Percentiles rank a stretch among this genome's conserved stretches.
Evolutionary conservation across 2,113 vertebrate species (phyloP).

Genomic region (Hippopotamus amphibius): DNA sequence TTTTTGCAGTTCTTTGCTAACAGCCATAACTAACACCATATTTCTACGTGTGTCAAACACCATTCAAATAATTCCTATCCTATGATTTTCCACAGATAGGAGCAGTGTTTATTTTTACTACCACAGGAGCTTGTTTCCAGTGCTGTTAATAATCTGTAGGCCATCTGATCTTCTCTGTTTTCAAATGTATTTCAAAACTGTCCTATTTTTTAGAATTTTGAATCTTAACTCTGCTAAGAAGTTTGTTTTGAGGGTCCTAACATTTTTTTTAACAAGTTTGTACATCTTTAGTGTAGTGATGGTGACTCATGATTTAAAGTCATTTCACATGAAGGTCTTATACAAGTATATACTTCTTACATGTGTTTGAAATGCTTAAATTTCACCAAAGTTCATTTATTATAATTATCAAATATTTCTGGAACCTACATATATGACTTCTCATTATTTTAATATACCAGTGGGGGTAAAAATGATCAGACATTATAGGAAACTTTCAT

Average conservation of each 20-base stretch:
- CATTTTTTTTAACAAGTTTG: slow-evolving; percentile 2
- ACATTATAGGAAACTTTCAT: not conserved
- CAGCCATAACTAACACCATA: not conserved
- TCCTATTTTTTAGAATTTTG: not conserved
- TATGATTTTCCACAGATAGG: not conserved
- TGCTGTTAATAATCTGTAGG: not conserved
- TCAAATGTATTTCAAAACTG: slow-evolving; percentile 28
- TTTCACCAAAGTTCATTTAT: not conserved
- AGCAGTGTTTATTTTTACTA: slow-evolving; percentile 6
- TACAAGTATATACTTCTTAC: not conserved
- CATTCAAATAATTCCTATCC: not conserved
- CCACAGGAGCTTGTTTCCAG: not conserved
- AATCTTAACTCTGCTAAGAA: slow-evolving; percentile 33
- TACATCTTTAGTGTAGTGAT: not conserved
- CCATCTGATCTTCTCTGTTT: slow-evolving; percentile 28
- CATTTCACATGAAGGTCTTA: not conserved
- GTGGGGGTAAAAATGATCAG: not conserved
- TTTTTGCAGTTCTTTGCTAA: not conserved
- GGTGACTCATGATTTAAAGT: not conserved
- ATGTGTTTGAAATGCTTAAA: slow-evolving; percentile 10
- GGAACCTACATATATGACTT: not conserved
- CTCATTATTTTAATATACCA: not conserved
- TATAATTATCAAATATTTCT: not conserved
- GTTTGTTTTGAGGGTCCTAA: not conserved
- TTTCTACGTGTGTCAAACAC: not conserved